A percentile compares a stretch with the other conserved stretches of the same genome.
phyloP scores from a whole-genome alignment of 2,113 vertebrate genomes.

The Notechis scutatus region DNA sequence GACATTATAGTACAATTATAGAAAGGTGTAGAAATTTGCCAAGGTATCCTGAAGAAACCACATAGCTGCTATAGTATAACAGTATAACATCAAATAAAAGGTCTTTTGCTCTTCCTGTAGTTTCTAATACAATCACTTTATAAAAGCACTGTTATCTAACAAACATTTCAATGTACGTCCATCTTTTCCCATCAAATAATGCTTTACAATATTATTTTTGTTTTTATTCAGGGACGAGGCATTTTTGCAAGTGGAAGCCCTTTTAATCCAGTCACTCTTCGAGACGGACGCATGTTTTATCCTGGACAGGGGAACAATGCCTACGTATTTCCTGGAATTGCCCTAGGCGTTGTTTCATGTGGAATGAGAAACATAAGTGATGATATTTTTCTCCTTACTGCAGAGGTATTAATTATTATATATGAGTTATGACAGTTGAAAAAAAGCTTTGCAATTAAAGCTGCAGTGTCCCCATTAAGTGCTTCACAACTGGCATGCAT shows the following conservation, averaged over 20 bases:
- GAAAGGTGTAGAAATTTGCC: not conserved
- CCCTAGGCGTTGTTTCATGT: conserved; percentile 82
- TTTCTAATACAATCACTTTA: not conserved
- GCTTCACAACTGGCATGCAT: not conserved
- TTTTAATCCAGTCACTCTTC: conserved; percentile 87
- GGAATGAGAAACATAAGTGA: conserved; percentile 80
- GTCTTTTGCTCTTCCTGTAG: not conserved
- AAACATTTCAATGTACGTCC: not conserved
- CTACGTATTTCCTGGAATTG: conserved; percentile 95
- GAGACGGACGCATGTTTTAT: conserved; percentile 78
- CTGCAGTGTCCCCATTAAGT: not conserved
- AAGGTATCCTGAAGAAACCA: not conserved
- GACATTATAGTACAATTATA: not conserved
- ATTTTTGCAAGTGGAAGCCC: conserved; percentile 98
- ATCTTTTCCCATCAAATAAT: not conserved
- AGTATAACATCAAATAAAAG: not conserved
- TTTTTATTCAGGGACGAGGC: conserved; percentile 77
- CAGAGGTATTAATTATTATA: conserved; percentile 77
- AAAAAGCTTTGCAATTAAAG: not conserved
- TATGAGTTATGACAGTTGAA: not conserved
- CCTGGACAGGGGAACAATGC: conserved; percentile 98
- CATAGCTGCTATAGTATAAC: not conserved
- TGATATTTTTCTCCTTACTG: conserved; percentile 85
- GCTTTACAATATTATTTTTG: conserved; percentile 5
- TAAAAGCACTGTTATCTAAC: not conserved